Percentiles rank a stretch among this genome's conserved stretches.
phyloP scores from a whole-genome alignment of 1,140 invertebrate species.

The Brachionus koreanus region DNA sequence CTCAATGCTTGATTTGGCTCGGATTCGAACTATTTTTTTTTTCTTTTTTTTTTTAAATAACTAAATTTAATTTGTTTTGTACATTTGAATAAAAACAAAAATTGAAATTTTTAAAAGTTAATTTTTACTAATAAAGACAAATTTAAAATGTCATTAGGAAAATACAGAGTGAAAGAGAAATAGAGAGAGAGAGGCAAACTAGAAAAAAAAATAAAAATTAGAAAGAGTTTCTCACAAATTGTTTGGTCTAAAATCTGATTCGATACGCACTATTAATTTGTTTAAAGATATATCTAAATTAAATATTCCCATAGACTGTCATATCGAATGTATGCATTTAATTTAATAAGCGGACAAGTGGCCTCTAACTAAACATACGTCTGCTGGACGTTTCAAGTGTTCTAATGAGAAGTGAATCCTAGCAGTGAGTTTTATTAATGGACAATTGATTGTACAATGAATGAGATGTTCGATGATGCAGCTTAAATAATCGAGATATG shows the following conservation, averaged over 20 bases:
- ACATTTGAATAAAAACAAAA: background rate
- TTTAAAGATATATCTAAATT: background rate
- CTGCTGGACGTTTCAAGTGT: background rate
- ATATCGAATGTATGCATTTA: background rate
- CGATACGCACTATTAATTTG: slow-evolving; percentile 32
- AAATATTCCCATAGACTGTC: slow-evolving; percentile 2
- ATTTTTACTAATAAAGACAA: background rate
- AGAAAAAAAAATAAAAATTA: background rate
- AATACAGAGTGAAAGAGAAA: no score
- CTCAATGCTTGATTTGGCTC: background rate
- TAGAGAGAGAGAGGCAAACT: no score
- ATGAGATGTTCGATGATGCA: background rate
- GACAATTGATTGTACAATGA: slow-evolving; percentile 17
- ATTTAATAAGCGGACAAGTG: slow-evolving; percentile 28
- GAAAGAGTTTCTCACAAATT: background rate
- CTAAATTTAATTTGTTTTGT: background rate
- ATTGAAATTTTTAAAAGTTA: background rate
- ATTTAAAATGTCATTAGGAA: slow-evolving; percentile 22
- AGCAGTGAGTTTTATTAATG: background rate
- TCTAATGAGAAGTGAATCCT: background rate
- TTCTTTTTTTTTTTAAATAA: background rate
- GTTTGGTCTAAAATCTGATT: background rate
- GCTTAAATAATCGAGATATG: slow-evolving; percentile 16
- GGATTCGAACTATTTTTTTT: background rate
- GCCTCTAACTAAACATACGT: slow-evolving; percentile 5